phyloP scores from a whole-genome alignment of 2,888 invertebrate genomes.

The Chesias legatella region DNA sequence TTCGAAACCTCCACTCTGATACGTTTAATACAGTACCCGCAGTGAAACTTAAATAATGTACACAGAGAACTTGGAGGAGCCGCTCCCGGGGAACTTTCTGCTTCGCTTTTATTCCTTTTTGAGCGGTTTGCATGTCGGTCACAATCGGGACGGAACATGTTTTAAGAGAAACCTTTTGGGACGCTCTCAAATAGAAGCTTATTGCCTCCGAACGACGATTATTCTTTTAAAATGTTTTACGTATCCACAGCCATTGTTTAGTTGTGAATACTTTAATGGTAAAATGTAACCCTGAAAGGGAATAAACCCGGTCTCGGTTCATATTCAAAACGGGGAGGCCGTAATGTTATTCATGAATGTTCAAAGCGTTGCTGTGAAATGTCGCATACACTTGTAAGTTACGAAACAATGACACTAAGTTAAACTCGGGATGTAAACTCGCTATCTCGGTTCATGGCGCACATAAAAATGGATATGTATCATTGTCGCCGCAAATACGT shows the following conservation, averaged over 20 bases:
- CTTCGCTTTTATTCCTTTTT: constrained; percentile 62
- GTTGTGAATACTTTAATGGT: constrained; percentile 51
- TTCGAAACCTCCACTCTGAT: constrained; percentile 66
- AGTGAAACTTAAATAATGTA: constrained; percentile 69
- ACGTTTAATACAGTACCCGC: constrained; percentile 65
- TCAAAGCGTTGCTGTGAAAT: constrained; percentile 68
- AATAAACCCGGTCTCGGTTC: constrained; percentile 59
- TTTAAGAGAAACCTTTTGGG: constrained; percentile 64
- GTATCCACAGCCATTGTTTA: constrained; percentile 46
- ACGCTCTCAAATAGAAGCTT: constrained; percentile 59
- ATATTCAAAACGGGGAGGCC: constrained; percentile 68
- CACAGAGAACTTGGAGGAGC: constrained; percentile 61
- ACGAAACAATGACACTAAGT: constrained; percentile 76
- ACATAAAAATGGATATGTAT: constrained; percentile 66
- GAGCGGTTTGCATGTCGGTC: constrained; percentile 64
- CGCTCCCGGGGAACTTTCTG: constrained; percentile 59
- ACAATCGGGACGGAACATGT: constrained; percentile 55
- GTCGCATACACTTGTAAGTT: constrained; percentile 73
- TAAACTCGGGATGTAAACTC: constrained; percentile 69
- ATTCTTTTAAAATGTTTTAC: constrained; percentile 54
- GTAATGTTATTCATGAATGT: constrained; percentile 77
- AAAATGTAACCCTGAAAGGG: constrained; percentile 54
- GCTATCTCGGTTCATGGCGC: constrained; percentile 70
- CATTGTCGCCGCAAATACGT: constrained; percentile 55
- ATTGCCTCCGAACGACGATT: constrained; percentile 55